A percentile compares a stretch with the other conserved stretches of the same genome.
phyloP scores from a whole-genome alignment of 1,140 invertebrate species.

The Agrypnia vestita region DNA sequence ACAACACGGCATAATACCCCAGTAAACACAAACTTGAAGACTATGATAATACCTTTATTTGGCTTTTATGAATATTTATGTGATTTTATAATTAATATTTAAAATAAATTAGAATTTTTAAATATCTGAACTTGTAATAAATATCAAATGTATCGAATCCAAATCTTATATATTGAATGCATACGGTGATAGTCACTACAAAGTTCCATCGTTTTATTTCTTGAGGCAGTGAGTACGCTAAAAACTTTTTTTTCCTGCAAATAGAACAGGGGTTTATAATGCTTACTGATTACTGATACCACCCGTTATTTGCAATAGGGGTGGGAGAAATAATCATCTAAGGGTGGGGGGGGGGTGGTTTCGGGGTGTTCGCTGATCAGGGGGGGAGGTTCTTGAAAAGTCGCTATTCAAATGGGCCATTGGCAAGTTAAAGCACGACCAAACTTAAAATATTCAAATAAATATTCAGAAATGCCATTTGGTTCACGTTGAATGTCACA shows the following conservation, averaged over 20 bases:
- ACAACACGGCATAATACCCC: no score
- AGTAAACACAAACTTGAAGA: no score
- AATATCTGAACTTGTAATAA: no score
- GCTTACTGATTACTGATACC: conserved; percentile 17
- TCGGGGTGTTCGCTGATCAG: neutral
- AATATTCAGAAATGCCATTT: no score
- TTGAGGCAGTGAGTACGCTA: neutral
- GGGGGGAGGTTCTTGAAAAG: conserved; percentile 34
- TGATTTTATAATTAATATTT: no score
- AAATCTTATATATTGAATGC: no score
- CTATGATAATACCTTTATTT: no score
- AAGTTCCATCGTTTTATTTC: neutral
- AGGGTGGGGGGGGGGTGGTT: neutral
- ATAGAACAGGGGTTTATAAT: conserved; percentile 28
- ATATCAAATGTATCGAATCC: no score
- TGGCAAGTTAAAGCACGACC: conserved; percentile 7
- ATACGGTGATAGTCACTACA: no score
- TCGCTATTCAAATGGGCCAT: conserved; percentile 14
- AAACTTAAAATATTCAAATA: neutral
- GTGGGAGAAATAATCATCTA: neutral
- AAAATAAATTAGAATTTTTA: no score
- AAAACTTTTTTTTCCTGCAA: conserved; percentile 16
- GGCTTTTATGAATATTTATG: no score
- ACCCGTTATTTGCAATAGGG: conserved; percentile 13
- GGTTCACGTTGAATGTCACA: no score